These are phyloP conservation scores for Eospalax fontanierii DNA, from an alignment of 2,797 vertebrate species.

Conservation along the genomic window DNA sequence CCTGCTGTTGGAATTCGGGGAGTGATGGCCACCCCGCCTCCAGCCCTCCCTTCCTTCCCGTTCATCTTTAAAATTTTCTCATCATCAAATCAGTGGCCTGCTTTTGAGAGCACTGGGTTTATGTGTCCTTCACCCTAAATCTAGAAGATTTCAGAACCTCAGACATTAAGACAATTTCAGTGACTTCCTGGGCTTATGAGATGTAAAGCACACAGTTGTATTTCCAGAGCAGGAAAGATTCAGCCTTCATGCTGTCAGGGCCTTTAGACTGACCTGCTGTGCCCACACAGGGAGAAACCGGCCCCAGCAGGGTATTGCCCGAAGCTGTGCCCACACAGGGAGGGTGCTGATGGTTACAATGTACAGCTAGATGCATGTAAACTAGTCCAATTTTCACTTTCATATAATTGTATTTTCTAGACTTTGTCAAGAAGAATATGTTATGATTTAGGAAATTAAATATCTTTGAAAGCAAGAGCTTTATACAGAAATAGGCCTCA, in stretches of 20 bases:
- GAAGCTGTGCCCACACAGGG: neutral
- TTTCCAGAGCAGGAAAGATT: conserved; percentile 31
- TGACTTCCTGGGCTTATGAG: conserved; percentile 12
- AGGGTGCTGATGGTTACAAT: neutral
- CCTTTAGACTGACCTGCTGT: neutral
- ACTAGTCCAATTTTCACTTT: conserved; percentile 16
- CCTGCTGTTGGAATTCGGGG: conserved; percentile 28
- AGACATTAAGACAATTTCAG: neutral
- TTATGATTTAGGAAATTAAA: conserved; percentile 36
- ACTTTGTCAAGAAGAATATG: conserved; percentile 42
- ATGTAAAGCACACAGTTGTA: neutral
- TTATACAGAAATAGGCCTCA: conserved; percentile 35
- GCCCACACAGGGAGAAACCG: neutral
- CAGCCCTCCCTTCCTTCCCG: neutral
- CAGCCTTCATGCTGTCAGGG: neutral
- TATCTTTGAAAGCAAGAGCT: conserved; percentile 51
- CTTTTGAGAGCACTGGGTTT: conserved; percentile 4
- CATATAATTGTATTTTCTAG: conserved; percentile 4
- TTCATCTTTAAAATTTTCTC: conserved; percentile 12
- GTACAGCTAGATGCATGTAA: neutral
- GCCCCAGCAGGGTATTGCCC: neutral
- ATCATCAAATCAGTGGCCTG: neutral
- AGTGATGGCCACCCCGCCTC: neutral
- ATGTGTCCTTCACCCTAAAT: neutral
- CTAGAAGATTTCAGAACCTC: conserved; percentile 6